Evolutionary conservation across 37 sponge, comb jelly and placozoan genomes (phyloP), one percentile per base, ranked within the genome.

Genomic region (Aplysina aerophoba): DNA sequence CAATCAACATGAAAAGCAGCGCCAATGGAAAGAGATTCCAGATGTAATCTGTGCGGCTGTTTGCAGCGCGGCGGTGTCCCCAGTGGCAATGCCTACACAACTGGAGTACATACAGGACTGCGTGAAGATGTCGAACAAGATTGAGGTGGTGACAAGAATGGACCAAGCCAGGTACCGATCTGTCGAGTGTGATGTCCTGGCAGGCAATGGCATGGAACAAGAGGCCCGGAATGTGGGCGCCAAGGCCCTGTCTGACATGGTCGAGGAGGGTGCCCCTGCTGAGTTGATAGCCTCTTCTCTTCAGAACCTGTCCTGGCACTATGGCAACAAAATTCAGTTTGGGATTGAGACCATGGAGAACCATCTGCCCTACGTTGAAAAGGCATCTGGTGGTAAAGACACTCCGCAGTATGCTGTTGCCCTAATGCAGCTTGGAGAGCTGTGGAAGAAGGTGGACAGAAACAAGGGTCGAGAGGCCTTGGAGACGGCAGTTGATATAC

Each of bases 11-110:
- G 22, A 25, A 40, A 71, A 24, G 20, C 54, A 75, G 0, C 37
- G 54, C 13, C 54, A 75, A 4, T 75, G 78, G 78, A 40, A 25
- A n/a, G 54, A 75, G 44, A 40, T 75, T 41, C 78, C 78, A 19
- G 78, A 75, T 41, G 25, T 75, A 21, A 17, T 75, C 17, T 75
- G 37, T 50, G 25, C 40, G 22, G 44, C 54, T 75, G 54, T 75
- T 53, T 16, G 38, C 41, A 36, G 24, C 50, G 13, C 41, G 13
- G 13, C 2, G 4, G 1, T 75, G 50, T 75, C 78, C 22, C 78
- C 53, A 40, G 38, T 19, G 24, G n/a, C 38, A 4, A 17, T 36
- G 24, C 21, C 14, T 40, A 36, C 37, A 3, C n/a, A 25, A 54
- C 16, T 25, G 25, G 14, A 75, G 25, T 40, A 24, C 24, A 75